Conservation (phyloP, 2,113 vertebrate genomes). For the Ovis canadensis region DNA sequence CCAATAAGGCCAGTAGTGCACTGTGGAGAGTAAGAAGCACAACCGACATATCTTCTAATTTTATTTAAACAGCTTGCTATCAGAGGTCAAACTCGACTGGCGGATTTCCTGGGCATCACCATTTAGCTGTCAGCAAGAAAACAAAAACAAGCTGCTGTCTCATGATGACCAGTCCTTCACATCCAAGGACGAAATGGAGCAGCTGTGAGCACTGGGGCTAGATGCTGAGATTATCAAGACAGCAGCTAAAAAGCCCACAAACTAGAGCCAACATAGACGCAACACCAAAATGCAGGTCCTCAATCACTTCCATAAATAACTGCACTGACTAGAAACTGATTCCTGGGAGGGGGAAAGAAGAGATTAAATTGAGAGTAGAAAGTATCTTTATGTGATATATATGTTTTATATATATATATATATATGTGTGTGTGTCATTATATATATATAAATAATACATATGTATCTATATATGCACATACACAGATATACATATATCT, state of each 20-base stretch:
- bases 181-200: neutral
- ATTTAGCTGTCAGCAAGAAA: neutral
- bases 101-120: neutral
- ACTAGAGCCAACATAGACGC: neutral
- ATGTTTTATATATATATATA: neutral
- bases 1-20: neutral
- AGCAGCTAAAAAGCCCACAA: neutral
- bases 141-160: neutral
- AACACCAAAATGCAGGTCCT: neutral
- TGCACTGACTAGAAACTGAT: neutral
- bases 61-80: neutral
- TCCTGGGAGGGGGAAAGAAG: neutral
- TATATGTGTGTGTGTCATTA: neutral
- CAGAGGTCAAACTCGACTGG: neutral
- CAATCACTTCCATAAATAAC: neutral
- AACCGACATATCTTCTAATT: neutral
- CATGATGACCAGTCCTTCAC: neutral
- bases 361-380: neutral
- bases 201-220: neutral
- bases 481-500: neutral
- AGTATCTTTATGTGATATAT: neutral
- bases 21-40: neutral
- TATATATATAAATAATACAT: neutral
- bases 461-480: neutral
- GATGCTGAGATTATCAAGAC: neutral